Evolutionary conservation across 2,113 vertebrate genomes (phyloP).

Genomic region (Calidris pugnax): DNA sequence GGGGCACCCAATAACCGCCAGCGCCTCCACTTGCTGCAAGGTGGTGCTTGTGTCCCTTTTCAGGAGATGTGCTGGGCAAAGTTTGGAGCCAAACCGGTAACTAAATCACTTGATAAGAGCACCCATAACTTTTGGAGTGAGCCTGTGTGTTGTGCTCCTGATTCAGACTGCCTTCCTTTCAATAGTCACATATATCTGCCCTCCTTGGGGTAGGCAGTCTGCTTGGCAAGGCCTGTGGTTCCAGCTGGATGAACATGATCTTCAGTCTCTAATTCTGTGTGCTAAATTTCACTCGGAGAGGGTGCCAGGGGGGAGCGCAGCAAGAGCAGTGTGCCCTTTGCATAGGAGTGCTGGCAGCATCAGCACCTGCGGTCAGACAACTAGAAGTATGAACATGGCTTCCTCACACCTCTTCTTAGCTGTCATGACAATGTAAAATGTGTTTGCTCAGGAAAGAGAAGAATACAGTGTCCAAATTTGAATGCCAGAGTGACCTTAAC

Average conservation of each 20-base stretch:
- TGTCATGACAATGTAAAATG: background rate
- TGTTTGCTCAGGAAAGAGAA: background rate
- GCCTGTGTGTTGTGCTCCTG: background rate
- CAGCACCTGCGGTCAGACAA: background rate
- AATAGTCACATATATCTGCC: background rate
- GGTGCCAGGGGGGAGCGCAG: background rate
- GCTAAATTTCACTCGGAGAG: background rate
- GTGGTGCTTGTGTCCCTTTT: background rate
- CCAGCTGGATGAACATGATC: background rate
- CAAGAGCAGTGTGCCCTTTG: background rate
- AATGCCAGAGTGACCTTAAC: background rate
- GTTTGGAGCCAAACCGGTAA: background rate
- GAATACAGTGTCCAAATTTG: background rate
- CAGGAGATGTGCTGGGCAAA: background rate
- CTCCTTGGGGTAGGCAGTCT: background rate
- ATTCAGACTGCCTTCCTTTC: background rate
- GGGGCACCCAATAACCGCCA: background rate
- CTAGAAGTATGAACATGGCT: rapidly evolving
- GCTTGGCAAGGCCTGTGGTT: background rate
- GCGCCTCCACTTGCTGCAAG: background rate
- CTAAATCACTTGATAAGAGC: background rate
- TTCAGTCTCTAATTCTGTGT: background rate
- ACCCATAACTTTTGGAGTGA: background rate
- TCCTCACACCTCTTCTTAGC: background rate
- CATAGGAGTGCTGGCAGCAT: background rate